Evolutionary conservation across 1,140 invertebrate genomes (phyloP).

Genomic region (Ooceraea biroi): DNA sequence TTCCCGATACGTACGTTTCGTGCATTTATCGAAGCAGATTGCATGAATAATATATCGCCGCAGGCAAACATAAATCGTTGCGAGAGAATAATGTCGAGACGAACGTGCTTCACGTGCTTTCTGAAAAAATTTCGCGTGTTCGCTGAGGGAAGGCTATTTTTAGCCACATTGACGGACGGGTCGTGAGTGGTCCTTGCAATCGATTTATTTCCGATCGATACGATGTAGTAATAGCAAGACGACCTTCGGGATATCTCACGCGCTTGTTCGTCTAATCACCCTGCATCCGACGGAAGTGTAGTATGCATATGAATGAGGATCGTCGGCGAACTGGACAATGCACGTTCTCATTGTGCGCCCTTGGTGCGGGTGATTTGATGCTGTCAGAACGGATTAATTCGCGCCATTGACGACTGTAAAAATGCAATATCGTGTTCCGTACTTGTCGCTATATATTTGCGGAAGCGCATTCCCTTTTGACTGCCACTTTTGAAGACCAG

Average conservation of each 20-base stretch:
- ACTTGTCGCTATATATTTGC: background rate
- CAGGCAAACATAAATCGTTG: no score
- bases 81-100: background rate
- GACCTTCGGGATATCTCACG: background rate
- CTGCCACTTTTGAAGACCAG: background rate
- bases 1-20: no score
- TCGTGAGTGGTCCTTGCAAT: background rate
- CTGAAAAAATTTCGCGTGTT: background rate
- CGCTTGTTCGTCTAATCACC: conserved; percentile 17
- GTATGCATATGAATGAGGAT: conserved; percentile 39
- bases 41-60: no score
- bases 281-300: conserved; percentile 10
- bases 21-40: no score
- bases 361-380: background rate
- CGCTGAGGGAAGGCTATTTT: conserved; percentile 1
- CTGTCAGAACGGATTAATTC: conserved; percentile 8
- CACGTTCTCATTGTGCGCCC: conserved; percentile 1
- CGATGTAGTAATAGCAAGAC: background rate
- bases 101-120: background rate
- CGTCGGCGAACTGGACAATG: conserved; percentile 13
- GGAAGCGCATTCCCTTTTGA: background rate
- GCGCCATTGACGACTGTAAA: background rate
- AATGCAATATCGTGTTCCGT: background rate
- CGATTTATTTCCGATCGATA: conserved; percentile 22
- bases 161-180: background rate